Evolutionary conservation across 2,888 invertebrate species (phyloP), one percentile per base, ranked within the genome.

Genomic region (Tenthredo scrophulariae): DNA sequence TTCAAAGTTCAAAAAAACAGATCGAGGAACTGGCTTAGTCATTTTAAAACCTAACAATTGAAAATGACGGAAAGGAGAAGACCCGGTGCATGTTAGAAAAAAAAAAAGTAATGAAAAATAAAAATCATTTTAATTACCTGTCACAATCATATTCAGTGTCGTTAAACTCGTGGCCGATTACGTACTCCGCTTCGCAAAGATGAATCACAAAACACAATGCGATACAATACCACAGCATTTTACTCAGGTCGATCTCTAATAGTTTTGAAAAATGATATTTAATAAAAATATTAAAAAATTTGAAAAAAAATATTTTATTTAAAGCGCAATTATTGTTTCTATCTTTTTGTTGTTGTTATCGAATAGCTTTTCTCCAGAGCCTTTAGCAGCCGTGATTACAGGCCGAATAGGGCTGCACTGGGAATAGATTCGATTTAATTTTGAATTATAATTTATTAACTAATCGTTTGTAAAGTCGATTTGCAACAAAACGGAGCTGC

Each of bases 81-180:
- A 43, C 5, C 3, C 5, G 26, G 9, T 5, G 10, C 4, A 10
- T 26, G 40, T n/a, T 74, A 13, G 22, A 6, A 15, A 29, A 9
- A 33, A 40, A 37, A 1, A 33, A 40, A 37, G 0, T 0, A 29
- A 80, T 62, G 1, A 37, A 62, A 15, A 26, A 26, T 40, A 26
- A 29, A 33, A 7, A n/a, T 54, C 5, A 37, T 75, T 29, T n/a
- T 80, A 80, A 37, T 80, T 80, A 80, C 80, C 40, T 80, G 58
- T 58, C 22, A 10, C 80, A 80, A 50, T 80, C 80, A 15, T 62
- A 40, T 80, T 37, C 62, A 40, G 40, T 37, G 29, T 54, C 46
- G 22, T 80, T n/a, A 33, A 18, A 50, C 46, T 18, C 46, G 9
- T 54, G 50, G 77, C 50, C 54, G 54, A 29, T 46, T 10, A 43